Evolutionary conservation across 2,888 invertebrate species (phyloP), one percentile per base, ranked within the genome.

Genomic region (Drosophila robusta): DNA sequence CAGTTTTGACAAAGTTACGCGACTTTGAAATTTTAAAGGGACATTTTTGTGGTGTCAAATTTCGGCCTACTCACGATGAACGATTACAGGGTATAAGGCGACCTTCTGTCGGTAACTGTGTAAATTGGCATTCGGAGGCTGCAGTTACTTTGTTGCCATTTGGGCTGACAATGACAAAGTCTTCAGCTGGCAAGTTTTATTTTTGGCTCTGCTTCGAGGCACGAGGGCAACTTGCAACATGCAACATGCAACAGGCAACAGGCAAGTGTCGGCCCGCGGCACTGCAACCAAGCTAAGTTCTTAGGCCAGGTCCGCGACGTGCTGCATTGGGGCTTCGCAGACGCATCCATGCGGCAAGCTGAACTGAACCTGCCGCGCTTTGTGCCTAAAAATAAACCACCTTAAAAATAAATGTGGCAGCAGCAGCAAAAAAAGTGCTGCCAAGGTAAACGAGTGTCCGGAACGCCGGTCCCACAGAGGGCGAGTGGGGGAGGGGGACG

Each of bases 301-400:
- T 54, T 41, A 58, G 63, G 70, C 54, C 70, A 54, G 7, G 16
- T 29, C 16, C 24, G 45, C 24, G 41, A 22, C 22, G 22, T 4
- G 4, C 22, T 22, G 22, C 22, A 7, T 18, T 4, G 29, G 11
- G 54, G 22, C 42, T 22, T 32, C 39, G 42, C 29, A 29, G 29
- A 29, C 9, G 29, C 29, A 44, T 44, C 24, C 26, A 45, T 18
- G 32, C 36, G 39, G 22, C 55, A 34, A 44, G 42, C 44, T 34
- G n/a, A 12, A 16, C 11, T 32, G n/a, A 52, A 14, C 2, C 14
- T 34, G 32, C 11, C 11, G 32, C 38, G 29, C 46, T 60, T 67
- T 62, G 58, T 60, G 67, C 34, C 66, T 62, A 57, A 71, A 63
- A 67, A 74, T 74, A 86, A 80, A 75, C 62, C 64, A 14, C 50